Evolutionary conservation across 2,888 invertebrate species (phyloP), one percentile per base, ranked within the genome.

Genomic region (Fragum whitleyi): DNA sequence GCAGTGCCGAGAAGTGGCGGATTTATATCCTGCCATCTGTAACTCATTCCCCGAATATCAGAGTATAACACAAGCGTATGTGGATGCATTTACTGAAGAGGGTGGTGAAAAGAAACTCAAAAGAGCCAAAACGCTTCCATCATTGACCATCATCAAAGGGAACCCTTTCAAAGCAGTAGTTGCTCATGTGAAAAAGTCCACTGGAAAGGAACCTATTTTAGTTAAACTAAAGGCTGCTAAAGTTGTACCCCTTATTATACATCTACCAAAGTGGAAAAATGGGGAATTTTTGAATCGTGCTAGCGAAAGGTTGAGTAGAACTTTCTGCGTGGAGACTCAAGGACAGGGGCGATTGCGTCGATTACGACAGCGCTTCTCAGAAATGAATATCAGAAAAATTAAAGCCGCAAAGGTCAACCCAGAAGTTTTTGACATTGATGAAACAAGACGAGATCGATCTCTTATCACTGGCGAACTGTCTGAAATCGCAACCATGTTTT

Each of bases 261-360:
- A 47, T 47, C n/a, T 47, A 19, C 47, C 47, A 47, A 47, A 47
- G 3, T 14, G 47, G n/a, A 47, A n/a, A 36, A 9, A 36, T 9
- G 19, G 19, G 47, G n/a, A 14, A 19, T 47, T 47, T n/a, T 16
- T 47, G 5, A 47, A 47, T 47, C n/a, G n/a, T n/a, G 47, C 19
- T 14, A 28, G 14, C 1, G 42, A 67, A 47, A 16, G 14, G 29
- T 28, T 69, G 26, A 19, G 3, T 19, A 1, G n/a, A 5, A 28
- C 53, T n/a, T 69, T 69, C 69, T 69, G 53, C 53, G 69, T 69
- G 47, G 53, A 69, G 36, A 23, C 29, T 16, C 26, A n/a, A 0
- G 29, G 23, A 23, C 6, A 11, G 3, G 68, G 23, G 21, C 26
- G 47, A 42, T 21, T 47, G n/a, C 16, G 69, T 21, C 51, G 32